phyloP scores from a whole-genome alignment of 2,888 invertebrate genomes.

The Acleris laterana region DNA sequence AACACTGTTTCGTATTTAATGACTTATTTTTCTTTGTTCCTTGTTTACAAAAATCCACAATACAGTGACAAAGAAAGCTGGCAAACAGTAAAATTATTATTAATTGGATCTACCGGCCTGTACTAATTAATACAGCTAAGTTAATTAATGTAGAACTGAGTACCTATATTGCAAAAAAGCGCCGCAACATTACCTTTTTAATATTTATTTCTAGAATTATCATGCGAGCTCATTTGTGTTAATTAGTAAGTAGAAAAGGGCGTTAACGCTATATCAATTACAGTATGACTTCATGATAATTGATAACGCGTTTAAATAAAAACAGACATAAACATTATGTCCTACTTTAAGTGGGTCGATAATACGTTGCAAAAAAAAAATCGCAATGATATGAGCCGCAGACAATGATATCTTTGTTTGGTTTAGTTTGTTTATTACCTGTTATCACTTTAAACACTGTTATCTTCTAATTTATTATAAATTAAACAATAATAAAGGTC shows the following conservation, averaged over 20 bases:
- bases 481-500: constrained; percentile 25
- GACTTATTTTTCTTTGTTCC: no score
- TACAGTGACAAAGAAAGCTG: no score
- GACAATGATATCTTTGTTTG: background rate
- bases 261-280: constrained; percentile 17
- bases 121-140: background rate
- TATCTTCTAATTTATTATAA: constrained; percentile 21
- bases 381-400: background rate
- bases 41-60: no score
- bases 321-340: constrained; percentile 26
- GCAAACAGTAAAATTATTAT: background rate
- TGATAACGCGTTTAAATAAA: constrained; percentile 29
- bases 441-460: constrained; percentile 24
- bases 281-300: constrained; percentile 23
- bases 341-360: constrained; percentile 34
- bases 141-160: background rate
- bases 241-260: constrained; percentile 12
- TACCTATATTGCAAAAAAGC: constrained; percentile 4
- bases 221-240: background rate
- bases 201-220: background rate
- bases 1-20: no score
- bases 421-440: constrained; percentile 29
- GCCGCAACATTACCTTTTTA: background rate
- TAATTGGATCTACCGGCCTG: background rate
- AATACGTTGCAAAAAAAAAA: constrained; percentile 30